phyloP scores from a whole-genome alignment of 2,113 vertebrate species.

The Ptilonorhynchus violaceus region DNA sequence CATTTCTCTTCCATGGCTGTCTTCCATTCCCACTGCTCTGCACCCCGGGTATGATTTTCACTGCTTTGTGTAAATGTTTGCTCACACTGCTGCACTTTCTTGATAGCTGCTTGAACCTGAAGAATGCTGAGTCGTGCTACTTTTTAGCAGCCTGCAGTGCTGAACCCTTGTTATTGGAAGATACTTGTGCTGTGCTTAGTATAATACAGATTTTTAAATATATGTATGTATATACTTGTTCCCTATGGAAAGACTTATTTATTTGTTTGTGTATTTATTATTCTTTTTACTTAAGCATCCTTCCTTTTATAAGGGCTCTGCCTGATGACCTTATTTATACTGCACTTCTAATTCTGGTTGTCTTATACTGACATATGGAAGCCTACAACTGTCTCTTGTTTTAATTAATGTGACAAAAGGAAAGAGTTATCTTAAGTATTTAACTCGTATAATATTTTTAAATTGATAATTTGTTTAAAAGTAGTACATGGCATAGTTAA shows the following conservation, averaged over 20 bases:
- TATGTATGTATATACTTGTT: neutral
- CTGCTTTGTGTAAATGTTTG: slow-evolving; percentile 9
- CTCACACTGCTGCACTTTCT: neutral
- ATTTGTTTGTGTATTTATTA: neutral
- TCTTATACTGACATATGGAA: neutral
- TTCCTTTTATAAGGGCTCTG: neutral
- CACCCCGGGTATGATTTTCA: neutral
- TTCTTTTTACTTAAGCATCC: neutral
- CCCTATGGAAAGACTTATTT: neutral
- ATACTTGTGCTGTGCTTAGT: neutral
- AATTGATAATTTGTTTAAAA: neutral
- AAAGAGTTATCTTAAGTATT: neutral
- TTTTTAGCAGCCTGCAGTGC: neutral
- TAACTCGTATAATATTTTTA: neutral
- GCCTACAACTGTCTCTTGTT: neutral
- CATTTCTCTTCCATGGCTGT: neutral
- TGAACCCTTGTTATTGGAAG: neutral
- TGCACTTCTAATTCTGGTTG: neutral
- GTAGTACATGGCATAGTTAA: neutral
- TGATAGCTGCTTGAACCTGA: neutral
- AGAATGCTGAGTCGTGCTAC: neutral
- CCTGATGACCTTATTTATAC: neutral
- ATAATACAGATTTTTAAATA: neutral
- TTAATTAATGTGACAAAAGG: neutral
- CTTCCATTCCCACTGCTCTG: slow-evolving; percentile 29